phyloP scores from a whole-genome alignment of 2,113 vertebrate species.

The Talpa occidentalis region DNA sequence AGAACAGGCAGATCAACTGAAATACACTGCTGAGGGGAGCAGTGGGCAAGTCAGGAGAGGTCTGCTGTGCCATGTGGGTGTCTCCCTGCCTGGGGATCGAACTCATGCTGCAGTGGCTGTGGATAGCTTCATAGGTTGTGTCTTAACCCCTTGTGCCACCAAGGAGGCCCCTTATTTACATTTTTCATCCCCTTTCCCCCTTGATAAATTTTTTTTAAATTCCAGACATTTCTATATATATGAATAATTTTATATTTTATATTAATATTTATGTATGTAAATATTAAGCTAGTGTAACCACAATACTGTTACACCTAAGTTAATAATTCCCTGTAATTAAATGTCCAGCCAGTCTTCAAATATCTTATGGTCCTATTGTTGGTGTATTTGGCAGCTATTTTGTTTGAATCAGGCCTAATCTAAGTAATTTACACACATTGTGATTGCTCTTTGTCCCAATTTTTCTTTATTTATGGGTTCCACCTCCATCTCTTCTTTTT shows the following conservation, averaged over 20 bases:
- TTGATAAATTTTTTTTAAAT: slow-evolving; percentile 28
- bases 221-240: not conserved
- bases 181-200: not conserved
- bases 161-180: not conserved
- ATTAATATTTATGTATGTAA: too few relatives aligned
- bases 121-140: too few relatives aligned
- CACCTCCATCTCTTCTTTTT: not conserved
- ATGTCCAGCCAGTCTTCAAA: not conserved
- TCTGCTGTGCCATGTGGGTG: too few relatives aligned
- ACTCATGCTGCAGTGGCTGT: too few relatives aligned
- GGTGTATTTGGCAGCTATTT: not conserved
- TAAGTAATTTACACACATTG: not conserved
- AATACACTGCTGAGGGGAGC: too few relatives aligned
- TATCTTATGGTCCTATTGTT: not conserved
- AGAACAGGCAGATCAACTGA: too few relatives aligned
- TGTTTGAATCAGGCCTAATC: not conserved
- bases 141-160: too few relatives aligned
- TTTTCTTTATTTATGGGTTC: not conserved
- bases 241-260: not conserved
- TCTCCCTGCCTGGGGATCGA: too few relatives aligned
- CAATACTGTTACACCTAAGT: not conserved
- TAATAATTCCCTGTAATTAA: not conserved
- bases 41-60: too few relatives aligned
- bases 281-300: not conserved
- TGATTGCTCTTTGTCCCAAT: not conserved